These are phyloP conservation scores for Nysson spinosus DNA, from an alignment of 2,888 invertebrate species.

Conservation along the genomic window DNA sequence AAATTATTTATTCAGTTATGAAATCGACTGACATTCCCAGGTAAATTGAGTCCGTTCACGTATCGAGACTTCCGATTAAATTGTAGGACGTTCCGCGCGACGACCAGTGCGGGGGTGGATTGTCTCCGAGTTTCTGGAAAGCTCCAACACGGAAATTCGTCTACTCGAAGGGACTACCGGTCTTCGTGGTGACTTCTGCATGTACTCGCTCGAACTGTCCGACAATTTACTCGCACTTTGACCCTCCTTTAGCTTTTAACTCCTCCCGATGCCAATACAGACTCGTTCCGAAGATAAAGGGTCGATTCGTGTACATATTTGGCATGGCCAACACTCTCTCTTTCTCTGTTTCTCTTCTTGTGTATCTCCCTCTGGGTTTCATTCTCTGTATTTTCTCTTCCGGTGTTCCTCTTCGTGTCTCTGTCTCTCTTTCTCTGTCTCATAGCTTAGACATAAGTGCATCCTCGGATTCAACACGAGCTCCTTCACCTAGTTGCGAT, in stretches of 20 bases:
- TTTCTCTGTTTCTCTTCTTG: slow-evolving; percentile 5
- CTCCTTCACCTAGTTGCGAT: slow-evolving; percentile 19
- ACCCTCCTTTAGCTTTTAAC: slow-evolving; percentile 25
- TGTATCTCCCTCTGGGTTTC: neutral
- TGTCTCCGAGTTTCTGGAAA: neutral
- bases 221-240: slow-evolving; percentile 8
- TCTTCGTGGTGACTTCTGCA: neutral
- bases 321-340: slow-evolving; percentile 1
- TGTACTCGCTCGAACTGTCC: neutral
- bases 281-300: slow-evolving; percentile 2
- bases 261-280: neutral
- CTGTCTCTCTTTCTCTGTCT: too few relatives aligned
- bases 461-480: neutral
- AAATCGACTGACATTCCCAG: slow-evolving; percentile 19
- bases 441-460: too few relatives aligned
- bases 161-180: neutral
- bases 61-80: slow-evolving; percentile 39
- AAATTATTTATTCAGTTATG: slow-evolving; percentile 37
- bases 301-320: slow-evolving; percentile 19
- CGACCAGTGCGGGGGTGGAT: too few relatives aligned
- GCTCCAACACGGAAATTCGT: slow-evolving; percentile 10
- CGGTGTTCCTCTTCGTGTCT: too few relatives aligned
- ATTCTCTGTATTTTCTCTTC: too few relatives aligned
- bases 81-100: slow-evolving; percentile 21
- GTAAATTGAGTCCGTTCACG: slow-evolving; percentile 35